Evolutionary conservation across 2,113 vertebrate species (phyloP), one percentile per base, ranked within the genome.

Genomic region (Apistogramma diplotaenia): DNA sequence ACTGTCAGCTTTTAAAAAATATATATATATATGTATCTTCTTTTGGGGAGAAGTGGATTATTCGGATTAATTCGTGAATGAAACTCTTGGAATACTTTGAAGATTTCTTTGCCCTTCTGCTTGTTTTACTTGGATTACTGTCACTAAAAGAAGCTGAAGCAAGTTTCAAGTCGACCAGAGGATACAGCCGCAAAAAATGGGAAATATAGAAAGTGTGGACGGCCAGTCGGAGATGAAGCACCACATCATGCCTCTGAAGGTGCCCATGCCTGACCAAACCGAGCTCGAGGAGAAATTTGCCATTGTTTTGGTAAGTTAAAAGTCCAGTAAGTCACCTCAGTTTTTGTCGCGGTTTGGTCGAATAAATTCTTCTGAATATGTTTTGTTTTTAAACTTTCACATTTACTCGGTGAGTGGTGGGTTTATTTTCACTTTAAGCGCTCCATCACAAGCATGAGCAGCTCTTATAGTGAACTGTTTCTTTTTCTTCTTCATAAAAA

Each of bases 201-300:
- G 98, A 82, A 99, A 99, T 92, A 94, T 96, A 90, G 97, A 98
- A 87, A 98, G 98, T 87, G 93, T 95, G 91, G 97, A 97, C 76
- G 96, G 96, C 25, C 93, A 95, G 76, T 93, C 95, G 67, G 96
- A 96, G 81, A 94, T 96, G 91, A 95, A 96, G 85, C 94, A 95
- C 90, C 95, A 95, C 67, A 94, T 95, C 76, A 93, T 97, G 94
- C 95, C 97, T 16, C 94, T 97, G 51, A 99, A 98, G 93, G 96
- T 97, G 85, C 97, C 97, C 76, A 99, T 99, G 97, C 98, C 98
- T n/a, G 98, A 99, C 82, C 96, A 96, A 78, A 96, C 96, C 59
- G 98, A 98, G 91, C 94, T 99, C 93, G 98, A 99, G 94, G 97
- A 99, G 93, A 96, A 97, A 51, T 99, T 99, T 94, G 96, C 97